Percentiles rank a stretch among this genome's conserved stretches.
phyloP scores from a whole-genome alignment of 2,113 vertebrate species.

The Pedionomus torquatus region DNA sequence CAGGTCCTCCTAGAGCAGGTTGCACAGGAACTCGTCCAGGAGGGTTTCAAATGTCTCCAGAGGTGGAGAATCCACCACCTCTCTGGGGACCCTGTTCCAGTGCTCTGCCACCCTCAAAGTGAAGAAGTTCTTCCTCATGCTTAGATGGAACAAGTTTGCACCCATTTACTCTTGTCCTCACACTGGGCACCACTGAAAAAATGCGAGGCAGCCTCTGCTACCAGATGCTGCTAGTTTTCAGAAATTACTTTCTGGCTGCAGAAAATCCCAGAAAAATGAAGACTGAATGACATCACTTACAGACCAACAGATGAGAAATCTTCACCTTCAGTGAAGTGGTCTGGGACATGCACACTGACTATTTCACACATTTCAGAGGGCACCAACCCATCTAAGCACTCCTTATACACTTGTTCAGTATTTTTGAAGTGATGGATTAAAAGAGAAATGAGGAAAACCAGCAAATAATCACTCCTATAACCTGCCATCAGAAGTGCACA shows the following conservation, averaged over 20 bases:
- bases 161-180: too few species aligned
- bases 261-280: neutral
- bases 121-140: too few species aligned
- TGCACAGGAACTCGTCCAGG: too few species aligned
- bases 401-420: accelerated
- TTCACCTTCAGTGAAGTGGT: neutral
- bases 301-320: neutral
- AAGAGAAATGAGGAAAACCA: neutral
- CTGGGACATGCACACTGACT: neutral
- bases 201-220: neutral
- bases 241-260: neutral
- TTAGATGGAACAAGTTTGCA: too few species aligned
- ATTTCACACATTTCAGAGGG: neutral
- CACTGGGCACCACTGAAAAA: too few species aligned
- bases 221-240: neutral
- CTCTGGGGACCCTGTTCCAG: too few species aligned
- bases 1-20: too few species aligned
- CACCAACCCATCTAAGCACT: neutral
- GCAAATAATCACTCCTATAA: neutral
- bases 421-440: neutral
- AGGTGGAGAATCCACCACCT: too few species aligned
- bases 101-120: too few species aligned
- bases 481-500: neutral
- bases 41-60: too few species aligned
- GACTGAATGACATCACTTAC: neutral